phyloP scores from a whole-genome alignment of 2,888 invertebrate species.

The Drosophila colorata region DNA sequence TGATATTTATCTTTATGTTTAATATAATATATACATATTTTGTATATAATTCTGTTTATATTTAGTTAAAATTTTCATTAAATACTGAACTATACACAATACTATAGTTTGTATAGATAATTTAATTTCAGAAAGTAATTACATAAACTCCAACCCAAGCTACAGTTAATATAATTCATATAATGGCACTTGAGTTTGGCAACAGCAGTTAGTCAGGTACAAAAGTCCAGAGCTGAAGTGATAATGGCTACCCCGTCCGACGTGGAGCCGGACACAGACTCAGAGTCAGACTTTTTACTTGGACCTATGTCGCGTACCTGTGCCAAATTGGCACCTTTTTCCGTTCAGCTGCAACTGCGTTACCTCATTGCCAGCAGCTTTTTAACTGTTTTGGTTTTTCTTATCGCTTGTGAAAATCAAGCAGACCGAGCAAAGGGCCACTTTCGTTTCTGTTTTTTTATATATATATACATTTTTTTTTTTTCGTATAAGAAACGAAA shows the following conservation, averaged over 20 bases:
- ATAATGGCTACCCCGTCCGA: slow-evolving; percentile 36
- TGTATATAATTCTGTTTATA: too few species aligned
- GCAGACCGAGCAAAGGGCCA: slow-evolving; percentile 45
- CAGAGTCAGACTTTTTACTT: background rate
- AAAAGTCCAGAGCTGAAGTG: slow-evolving; percentile 38
- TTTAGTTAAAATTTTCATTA: too few species aligned
- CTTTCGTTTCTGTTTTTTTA: slow-evolving; percentile 52
- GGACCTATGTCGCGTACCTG: slow-evolving; percentile 13
- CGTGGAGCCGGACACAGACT: too few species aligned
- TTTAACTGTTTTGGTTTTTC: slow-evolving; percentile 36
- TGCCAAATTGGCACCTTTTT: slow-evolving; percentile 43
- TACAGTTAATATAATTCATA: background rate
- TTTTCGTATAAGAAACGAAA: slow-evolving; percentile 55
- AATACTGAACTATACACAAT: too few species aligned
- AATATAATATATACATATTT: too few species aligned
- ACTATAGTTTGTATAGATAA: too few species aligned
- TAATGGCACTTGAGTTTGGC: slow-evolving; percentile 2
- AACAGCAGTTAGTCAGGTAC: slow-evolving; percentile 11
- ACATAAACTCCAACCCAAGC: background rate
- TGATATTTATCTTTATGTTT: background rate
- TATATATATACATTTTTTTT: slow-evolving; percentile 35
- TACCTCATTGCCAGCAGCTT: slow-evolving; percentile 29
- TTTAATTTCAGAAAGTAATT: background rate
- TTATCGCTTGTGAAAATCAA: slow-evolving; percentile 59
- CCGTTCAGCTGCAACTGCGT: slow-evolving; percentile 5